Conservation (phyloP, 2,888 invertebrate species). For the Selenia dentaria region DNA sequence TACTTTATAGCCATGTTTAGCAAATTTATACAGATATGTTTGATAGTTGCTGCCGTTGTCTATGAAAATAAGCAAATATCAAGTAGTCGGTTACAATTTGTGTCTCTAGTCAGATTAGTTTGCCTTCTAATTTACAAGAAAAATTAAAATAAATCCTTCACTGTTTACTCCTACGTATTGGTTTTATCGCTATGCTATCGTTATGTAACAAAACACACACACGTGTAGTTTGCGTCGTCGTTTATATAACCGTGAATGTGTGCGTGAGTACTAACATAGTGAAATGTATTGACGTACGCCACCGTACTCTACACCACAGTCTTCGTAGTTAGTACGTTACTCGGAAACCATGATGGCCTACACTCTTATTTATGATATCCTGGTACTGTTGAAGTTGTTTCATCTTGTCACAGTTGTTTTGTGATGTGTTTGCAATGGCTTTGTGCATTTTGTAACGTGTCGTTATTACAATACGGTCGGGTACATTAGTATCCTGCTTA, state of each 20-base stretch:
- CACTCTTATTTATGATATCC: conserved; percentile 30
- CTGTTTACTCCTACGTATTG: too few relatives aligned
- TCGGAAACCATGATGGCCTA: conserved; percentile 31
- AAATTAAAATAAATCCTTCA: too few relatives aligned
- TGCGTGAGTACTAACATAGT: conserved; percentile 17
- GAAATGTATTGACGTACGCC: conserved; percentile 20
- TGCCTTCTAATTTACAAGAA: too few relatives aligned
- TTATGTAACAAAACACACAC: conserved; percentile 68
- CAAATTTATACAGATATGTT: too few relatives aligned
- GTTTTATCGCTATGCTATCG: conserved; percentile 29
- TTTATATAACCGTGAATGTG: conserved; percentile 53
- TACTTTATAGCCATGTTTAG: too few relatives aligned
- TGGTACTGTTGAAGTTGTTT: conserved; percentile 22
- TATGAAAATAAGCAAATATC: too few relatives aligned
- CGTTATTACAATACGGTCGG: too few relatives aligned
- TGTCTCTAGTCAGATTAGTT: too few relatives aligned
- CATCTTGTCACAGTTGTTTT: conserved; percentile 13
- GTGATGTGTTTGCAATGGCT: conserved; percentile 18
- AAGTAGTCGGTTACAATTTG: too few relatives aligned
- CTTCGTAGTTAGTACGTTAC: conserved; percentile 5
- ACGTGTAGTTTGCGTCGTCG: conserved; percentile 53
- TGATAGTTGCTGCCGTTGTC: too few relatives aligned
- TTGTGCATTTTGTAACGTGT: too few relatives aligned
- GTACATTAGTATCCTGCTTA: too few relatives aligned
- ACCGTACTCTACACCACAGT: conserved; percentile 14